Evolutionary conservation across 2,888 invertebrate species (phyloP), one percentile per base, ranked within the genome.

Genomic region (Chymomyza caudatula): DNA sequence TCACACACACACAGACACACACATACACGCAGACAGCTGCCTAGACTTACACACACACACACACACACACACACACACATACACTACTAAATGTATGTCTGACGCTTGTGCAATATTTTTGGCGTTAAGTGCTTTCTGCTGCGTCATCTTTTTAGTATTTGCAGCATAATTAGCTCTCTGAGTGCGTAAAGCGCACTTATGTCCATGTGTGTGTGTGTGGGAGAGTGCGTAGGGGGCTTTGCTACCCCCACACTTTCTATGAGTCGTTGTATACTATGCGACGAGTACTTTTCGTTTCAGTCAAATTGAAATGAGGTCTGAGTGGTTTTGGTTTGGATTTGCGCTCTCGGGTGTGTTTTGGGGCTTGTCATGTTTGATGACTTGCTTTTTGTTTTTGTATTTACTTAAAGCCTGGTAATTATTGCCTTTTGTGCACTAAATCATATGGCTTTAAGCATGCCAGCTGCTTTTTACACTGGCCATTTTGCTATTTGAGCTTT

Each of bases 61-160:
- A 59, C 42, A 61, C 57, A 67, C 42, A 58, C 43, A 49, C 53
- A 69, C 51, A 68, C 57, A 42, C 53, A 49, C 49, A 37, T 25
- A 52, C 17, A 72, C 37, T 43, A 42, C n/a, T n/a, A n/a, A n/a
- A 51, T 55, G 43, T 25, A 47, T 63, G 13, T 19, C 20, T 22
- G 19, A 17, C n/a, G 52, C 20, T 52, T 22, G 23, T 52, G 52
- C 37, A 56, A 60, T 66, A 68, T 73, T 82, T 83, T 60, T 67
- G 76, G 72, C 74, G 71, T 71, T 86, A 86, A 86, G 86, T 85
- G 82, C 73, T 67, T 86, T 82, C 44, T 73, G 86, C 86, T 74
- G 74, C 63, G 79, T 82, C 81, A 86, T 82, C 74, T 57, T 70
- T 77, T 79, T 65, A 71, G 74, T 73, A 82, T 82, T 82, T 86